These are phyloP conservation scores for Simalia tracyae DNA, from an alignment of 2,797 vertebrate genomes.

Conservation along the genomic window DNA sequence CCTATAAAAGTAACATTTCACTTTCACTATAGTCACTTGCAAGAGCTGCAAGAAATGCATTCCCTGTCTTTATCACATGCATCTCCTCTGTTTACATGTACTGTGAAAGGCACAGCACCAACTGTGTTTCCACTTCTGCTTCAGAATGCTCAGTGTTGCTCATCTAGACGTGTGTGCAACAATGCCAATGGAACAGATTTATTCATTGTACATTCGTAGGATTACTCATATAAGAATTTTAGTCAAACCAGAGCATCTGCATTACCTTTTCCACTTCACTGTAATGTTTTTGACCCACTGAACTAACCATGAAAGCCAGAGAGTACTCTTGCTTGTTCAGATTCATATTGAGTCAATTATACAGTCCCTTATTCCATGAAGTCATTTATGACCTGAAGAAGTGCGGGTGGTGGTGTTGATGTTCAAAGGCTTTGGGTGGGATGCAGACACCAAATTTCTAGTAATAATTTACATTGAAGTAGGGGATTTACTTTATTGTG, in stretches of 20 bases:
- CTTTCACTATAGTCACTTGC: background rate
- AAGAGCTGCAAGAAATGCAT: background rate
- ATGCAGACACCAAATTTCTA: background rate
- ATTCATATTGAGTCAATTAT: background rate
- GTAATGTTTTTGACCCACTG: background rate
- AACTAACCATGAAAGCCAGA: background rate
- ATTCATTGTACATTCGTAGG: background rate
- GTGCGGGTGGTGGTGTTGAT: background rate
- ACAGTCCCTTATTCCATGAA: background rate
- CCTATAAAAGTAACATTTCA: background rate
- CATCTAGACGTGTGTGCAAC: background rate
- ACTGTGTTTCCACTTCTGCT: background rate
- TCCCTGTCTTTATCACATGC: background rate
- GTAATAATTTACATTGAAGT: background rate
- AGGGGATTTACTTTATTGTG: background rate
- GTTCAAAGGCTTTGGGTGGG: background rate
- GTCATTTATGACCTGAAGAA: background rate
- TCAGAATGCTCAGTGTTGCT: background rate
- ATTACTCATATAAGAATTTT: no score
- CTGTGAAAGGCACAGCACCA: background rate
- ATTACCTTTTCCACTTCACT: background rate
- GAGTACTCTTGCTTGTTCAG: background rate
- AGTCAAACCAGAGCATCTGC: background rate
- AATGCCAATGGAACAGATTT: background rate
- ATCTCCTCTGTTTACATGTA: background rate